Conservation (phyloP, 2,113 vertebrate genomes). For the Tor tambroides region DNA sequence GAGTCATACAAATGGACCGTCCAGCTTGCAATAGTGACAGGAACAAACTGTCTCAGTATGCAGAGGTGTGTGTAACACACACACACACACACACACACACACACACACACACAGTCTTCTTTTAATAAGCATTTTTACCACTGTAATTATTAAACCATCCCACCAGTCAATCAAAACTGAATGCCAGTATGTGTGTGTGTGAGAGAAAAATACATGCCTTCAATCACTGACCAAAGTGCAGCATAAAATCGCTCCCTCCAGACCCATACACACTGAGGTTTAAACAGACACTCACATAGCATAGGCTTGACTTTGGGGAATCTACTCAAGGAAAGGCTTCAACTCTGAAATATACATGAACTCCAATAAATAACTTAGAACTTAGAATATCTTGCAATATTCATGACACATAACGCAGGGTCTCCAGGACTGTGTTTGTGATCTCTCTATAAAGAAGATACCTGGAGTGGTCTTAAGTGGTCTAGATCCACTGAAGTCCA, state of each 20-base stretch:
- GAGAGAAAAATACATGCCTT: neutral
- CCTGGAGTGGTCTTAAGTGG: neutral
- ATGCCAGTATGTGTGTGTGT: neutral
- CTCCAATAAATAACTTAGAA: slow-evolving; percentile 26
- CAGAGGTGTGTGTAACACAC: neutral
- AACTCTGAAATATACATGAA: slow-evolving; percentile 43
- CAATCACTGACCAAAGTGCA: neutral
- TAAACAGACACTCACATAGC: neutral
- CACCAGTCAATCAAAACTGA: neutral
- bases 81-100: neutral
- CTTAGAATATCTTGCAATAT: neutral
- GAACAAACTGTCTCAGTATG: slow-evolving; percentile 19
- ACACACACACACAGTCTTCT: no score
- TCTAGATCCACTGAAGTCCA: neutral
- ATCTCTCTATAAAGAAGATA: neutral
- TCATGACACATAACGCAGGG: neutral
- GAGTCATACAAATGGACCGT: slow-evolving; percentile 26
- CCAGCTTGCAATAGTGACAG: slow-evolving; percentile 19
- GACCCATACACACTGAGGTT: neutral
- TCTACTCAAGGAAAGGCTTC: slow-evolving; percentile 21
- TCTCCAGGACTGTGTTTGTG: neutral
- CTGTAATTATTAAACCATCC: neutral
- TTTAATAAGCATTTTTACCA: neutral
- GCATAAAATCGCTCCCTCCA: neutral
- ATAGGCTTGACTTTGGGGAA: slow-evolving; percentile 21